phyloP scores from a whole-genome alignment of 2,888 invertebrate genomes.

The Eulithis prunata region DNA sequence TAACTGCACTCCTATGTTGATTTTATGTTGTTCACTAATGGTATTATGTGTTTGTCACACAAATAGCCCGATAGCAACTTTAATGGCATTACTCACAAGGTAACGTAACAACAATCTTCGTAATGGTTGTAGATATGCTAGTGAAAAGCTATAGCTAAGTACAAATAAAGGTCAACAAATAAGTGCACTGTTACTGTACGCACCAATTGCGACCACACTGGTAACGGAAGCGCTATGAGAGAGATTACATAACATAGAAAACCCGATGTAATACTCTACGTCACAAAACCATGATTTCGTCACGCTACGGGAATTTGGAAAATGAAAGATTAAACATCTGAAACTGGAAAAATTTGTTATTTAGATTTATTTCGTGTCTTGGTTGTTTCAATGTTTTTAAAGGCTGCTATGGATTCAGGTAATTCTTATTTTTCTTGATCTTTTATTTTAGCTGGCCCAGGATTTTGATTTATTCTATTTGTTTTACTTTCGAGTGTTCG shows the following conservation, averaged over 20 bases:
- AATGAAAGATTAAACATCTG: background rate
- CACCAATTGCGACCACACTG: background rate
- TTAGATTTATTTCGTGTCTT: slow-evolving; percentile 3
- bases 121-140: slow-evolving; percentile 61
- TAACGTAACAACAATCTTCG: slow-evolving; percentile 84
- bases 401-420: slow-evolving; percentile 50
- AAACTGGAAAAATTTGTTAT: background rate
- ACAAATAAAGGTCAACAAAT: background rate
- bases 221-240: background rate
- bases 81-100: slow-evolving; percentile 97
- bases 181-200: background rate
- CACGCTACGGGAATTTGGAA: background rate
- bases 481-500: slow-evolving; percentile 8
- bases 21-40: slow-evolving; percentile 76
- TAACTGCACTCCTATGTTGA: slow-evolving; percentile 53
- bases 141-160: slow-evolving; percentile 32
- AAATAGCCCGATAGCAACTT: slow-evolving; percentile 97
- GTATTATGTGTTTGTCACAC: slow-evolving; percentile 87
- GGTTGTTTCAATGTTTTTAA: slow-evolving; percentile 14
- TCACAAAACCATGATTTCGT: slow-evolving; percentile 2
- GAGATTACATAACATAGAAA: background rate
- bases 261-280: background rate
- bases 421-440: slow-evolving; percentile 36
- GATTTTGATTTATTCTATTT: slow-evolving; percentile 26
- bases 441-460: slow-evolving; percentile 37